These are phyloP conservation scores for Andrena cerasifolii DNA, from an alignment of 1,140 invertebrate species.

Conservation along the genomic window DNA sequence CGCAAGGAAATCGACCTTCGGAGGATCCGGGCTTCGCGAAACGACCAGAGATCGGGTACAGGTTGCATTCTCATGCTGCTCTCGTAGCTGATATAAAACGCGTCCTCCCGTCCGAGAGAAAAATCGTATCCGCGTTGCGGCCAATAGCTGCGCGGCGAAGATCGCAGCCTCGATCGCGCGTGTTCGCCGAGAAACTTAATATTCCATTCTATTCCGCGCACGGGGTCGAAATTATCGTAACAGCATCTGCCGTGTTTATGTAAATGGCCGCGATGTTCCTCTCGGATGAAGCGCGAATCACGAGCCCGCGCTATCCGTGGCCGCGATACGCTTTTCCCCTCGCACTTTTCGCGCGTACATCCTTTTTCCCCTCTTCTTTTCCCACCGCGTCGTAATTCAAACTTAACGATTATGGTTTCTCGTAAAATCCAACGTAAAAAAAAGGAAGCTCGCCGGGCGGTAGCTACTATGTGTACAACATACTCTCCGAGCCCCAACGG, in stretches of 20 bases:
- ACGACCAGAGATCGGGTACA: slow-evolving; percentile 27
- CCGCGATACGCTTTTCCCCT: neutral
- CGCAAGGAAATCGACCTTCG: slow-evolving; percentile 18
- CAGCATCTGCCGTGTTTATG: slow-evolving; percentile 61
- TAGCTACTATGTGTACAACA: neutral
- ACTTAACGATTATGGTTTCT: neutral
- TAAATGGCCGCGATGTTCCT: slow-evolving; percentile 53
- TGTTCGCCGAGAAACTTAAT: slow-evolving; percentile 51
- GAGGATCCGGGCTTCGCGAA: slow-evolving; percentile 20
- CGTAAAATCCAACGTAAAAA: neutral
- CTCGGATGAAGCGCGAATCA: slow-evolving; percentile 34
- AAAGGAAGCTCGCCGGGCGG: neutral
- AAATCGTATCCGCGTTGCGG: slow-evolving; percentile 2
- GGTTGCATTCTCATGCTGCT: slow-evolving; percentile 34
- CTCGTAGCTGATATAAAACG: slow-evolving; percentile 26
- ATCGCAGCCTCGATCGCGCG: slow-evolving; percentile 30
- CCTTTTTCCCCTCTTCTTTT: neutral
- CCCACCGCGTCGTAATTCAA: neutral
- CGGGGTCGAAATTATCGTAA: slow-evolving; percentile 57
- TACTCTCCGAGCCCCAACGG: neutral
- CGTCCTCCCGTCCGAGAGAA: neutral
- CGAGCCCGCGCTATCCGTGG: neutral
- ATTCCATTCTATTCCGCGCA: slow-evolving; percentile 45
- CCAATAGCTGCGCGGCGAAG: slow-evolving; percentile 24
- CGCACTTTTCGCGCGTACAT: neutral